These are phyloP conservation scores for Siniperca knerii DNA, from an alignment of 2,113 vertebrate species.

Conservation along the genomic window DNA sequence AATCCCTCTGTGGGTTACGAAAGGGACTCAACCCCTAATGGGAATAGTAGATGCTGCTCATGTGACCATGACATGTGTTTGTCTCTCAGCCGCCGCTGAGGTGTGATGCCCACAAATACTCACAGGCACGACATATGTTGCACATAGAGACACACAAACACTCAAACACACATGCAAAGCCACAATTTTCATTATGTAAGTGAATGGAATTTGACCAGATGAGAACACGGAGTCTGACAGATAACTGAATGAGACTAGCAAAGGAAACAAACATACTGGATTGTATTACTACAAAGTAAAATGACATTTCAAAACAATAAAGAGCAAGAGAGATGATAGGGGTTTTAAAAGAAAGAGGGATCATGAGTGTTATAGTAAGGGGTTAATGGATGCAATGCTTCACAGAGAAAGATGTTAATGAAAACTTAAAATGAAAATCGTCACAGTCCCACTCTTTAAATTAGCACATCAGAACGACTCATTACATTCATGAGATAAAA, in stretches of 20 bases:
- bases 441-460: slow-evolving; percentile 47
- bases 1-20: slow-evolving; percentile 73
- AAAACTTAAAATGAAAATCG: slow-evolving; percentile 55
- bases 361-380: neutral
- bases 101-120: slow-evolving; percentile 52
- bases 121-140: slow-evolving; percentile 49
- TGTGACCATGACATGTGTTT: slow-evolving; percentile 60
- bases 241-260: neutral
- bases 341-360: neutral
- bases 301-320: slow-evolving; percentile 30
- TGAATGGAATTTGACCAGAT: neutral
- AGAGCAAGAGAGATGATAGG: slow-evolving; percentile 6
- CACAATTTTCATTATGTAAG: slow-evolving; percentile 18
- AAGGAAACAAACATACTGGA: slow-evolving; percentile 18
- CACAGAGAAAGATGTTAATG: slow-evolving; percentile 39
- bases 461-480: slow-evolving; percentile 38
- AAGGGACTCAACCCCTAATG: slow-evolving; percentile 57
- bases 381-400: slow-evolving; percentile 42
- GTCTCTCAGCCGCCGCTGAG: slow-evolving; percentile 54
- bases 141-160: slow-evolving; percentile 27
- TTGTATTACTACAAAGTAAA: slow-evolving; percentile 10
- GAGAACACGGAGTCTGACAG: neutral
- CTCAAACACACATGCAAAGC: slow-evolving; percentile 11
- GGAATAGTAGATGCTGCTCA: slow-evolving; percentile 55
- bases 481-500: slow-evolving; percentile 42